Evolutionary conservation across 2,888 invertebrate species (phyloP).

Genomic region (Leucozona laternaria): DNA sequence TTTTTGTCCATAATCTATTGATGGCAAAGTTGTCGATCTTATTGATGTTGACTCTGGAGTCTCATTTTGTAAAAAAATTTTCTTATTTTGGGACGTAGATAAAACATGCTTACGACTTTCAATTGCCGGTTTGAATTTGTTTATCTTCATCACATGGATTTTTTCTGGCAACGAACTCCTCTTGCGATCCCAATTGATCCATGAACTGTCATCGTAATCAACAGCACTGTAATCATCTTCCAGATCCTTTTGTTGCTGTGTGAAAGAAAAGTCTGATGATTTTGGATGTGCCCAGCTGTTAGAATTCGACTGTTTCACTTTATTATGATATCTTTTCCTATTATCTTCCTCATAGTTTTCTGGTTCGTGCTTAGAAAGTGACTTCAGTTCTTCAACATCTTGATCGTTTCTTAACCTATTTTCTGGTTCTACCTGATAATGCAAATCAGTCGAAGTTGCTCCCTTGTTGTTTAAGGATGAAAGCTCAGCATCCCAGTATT

Average conservation of each 20-base stretch:
- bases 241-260: slow-evolving; percentile 57
- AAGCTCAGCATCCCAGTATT: slow-evolving; percentile 64
- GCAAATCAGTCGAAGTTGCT: slow-evolving; percentile 12
- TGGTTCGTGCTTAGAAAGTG: slow-evolving; percentile 84
- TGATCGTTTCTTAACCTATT: slow-evolving; percentile 85
- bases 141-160: not conserved
- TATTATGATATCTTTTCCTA: slow-evolving; percentile 27
- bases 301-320: slow-evolving; percentile 4
- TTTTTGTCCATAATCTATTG: slow-evolving; percentile 85
- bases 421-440: slow-evolving; percentile 71
- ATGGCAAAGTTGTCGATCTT: slow-evolving; percentile 81
- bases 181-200: slow-evolving; percentile 84
- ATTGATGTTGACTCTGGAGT: slow-evolving; percentile 77
- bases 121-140: slow-evolving; percentile 62
- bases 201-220: slow-evolving; percentile 83
- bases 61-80: not conserved
- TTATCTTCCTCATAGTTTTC: slow-evolving; percentile 44
- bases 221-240: slow-evolving; percentile 77
- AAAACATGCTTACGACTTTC: slow-evolving; percentile 68
- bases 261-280: slow-evolving; percentile 11
- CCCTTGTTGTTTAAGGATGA: slow-evolving; percentile 38
- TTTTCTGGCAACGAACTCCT: slow-evolving; percentile 77
- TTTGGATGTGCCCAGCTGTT: slow-evolving; percentile 51
- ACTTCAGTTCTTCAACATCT: slow-evolving; percentile 87
- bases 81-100: not conserved